A percentile compares a stretch with the other conserved stretches of the same genome.
Conservation (phyloP, 1,140 invertebrate species). For the Phocides pigmalion region DNA sequence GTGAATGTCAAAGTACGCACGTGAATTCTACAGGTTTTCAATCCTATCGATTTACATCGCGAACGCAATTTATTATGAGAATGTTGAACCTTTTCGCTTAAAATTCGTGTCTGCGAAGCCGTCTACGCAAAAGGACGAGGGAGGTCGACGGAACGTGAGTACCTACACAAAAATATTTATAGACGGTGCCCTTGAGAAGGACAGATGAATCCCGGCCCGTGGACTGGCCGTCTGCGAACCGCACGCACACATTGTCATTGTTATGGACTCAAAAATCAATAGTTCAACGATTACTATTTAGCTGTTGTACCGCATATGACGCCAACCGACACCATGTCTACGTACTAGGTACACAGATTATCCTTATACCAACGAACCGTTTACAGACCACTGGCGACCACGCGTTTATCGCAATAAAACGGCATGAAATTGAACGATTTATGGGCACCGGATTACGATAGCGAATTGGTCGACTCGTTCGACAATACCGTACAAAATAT, state of each 20-base stretch:
- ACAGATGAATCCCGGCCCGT: conserved; percentile 43
- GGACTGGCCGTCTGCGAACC: conserved; percentile 25
- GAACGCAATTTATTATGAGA: conserved; percentile 1
- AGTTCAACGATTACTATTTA: conserved; percentile 6
- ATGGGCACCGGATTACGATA: conserved; percentile 34
- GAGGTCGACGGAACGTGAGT: conserved; percentile 46
- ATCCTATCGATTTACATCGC: neutral
- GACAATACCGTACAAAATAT: conserved; percentile 5
- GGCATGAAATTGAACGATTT: conserved; percentile 39
- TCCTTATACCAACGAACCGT: conserved; percentile 6
- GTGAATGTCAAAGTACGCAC: neutral
- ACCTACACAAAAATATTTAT: conserved; percentile 49
- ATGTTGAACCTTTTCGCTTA: conserved; percentile 27
- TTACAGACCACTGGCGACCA: conserved; percentile 4
- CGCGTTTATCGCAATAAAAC: conserved; percentile 35
- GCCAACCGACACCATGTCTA: neutral
- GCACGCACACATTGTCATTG: conserved; percentile 25
- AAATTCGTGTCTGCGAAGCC: conserved; percentile 26
- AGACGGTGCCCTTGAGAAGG: conserved; percentile 57
- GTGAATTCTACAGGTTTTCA: neutral
- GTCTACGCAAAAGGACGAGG: conserved; percentile 31
- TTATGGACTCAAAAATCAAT: conserved; percentile 32
- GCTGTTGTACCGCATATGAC: neutral
- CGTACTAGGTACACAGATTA: too few species aligned
- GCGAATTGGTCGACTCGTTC: neutral